Conservation (phyloP, 2,888 invertebrate genomes). For the Lepas anatifera region DNA sequence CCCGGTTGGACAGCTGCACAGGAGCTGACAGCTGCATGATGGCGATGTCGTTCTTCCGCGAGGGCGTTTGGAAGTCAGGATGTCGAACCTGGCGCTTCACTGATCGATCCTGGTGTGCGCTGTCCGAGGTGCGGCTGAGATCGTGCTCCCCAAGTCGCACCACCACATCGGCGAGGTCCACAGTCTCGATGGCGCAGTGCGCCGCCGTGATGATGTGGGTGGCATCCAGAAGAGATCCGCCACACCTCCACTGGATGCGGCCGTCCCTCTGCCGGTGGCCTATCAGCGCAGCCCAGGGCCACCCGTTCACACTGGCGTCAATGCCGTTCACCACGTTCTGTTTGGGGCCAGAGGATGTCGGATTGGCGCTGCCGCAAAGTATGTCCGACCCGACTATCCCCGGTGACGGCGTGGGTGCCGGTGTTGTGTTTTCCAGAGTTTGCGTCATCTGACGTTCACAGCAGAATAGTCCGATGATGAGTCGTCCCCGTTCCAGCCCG, state of each 20-base stretch:
- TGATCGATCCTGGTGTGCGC: not conserved
- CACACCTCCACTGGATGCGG: not conserved
- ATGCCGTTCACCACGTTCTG: not conserved
- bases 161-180: not conserved
- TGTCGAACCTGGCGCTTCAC: conserved; percentile 11
- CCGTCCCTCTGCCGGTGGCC: not conserved
- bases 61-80: conserved; percentile 3
- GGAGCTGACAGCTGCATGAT: conserved; percentile 17
- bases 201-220: not conserved
- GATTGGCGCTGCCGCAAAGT: not conserved
- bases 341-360: not conserved
- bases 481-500: too few species aligned
- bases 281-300: not conserved
- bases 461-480: not conserved
- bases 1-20: conserved; percentile 15
- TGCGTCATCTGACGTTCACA: not conserved
- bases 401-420: not conserved
- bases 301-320: not conserved
- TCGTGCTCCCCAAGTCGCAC: conserved; percentile 16
- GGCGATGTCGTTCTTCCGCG: conserved; percentile 20
- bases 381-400: not conserved
- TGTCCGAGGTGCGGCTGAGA: not conserved
- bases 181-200: not conserved
- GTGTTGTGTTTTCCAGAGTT: not conserved
- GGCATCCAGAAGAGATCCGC: not conserved